Evolutionary conservation across 2,888 invertebrate genomes (phyloP).

Genomic region (Osedax fenrisi): DNA sequence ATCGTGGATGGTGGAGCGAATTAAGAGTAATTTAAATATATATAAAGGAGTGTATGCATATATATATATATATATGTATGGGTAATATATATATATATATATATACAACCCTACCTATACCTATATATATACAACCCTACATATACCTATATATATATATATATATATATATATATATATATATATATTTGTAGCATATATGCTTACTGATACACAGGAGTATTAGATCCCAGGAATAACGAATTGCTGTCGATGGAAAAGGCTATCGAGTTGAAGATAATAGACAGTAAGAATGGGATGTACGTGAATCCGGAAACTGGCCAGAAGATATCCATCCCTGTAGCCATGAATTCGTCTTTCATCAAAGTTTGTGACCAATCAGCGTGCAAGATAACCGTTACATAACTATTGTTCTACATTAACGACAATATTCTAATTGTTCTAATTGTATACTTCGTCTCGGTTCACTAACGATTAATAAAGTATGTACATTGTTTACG

Average conservation of each 20-base stretch:
- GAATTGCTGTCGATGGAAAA: slow-evolving; percentile 32
- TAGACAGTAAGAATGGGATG: slow-evolving; percentile 27
- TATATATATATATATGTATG: neutral
- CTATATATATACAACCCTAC: neutral
- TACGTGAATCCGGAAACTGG: slow-evolving; percentile 30
- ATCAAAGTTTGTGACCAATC: slow-evolving; percentile 36
- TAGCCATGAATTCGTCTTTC: slow-evolving; percentile 44
- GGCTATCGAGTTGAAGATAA: slow-evolving; percentile 30
- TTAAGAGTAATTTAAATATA: too few relatives aligned
- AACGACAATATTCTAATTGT: too few relatives aligned
- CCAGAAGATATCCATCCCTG: slow-evolving; percentile 38
- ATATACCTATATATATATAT: neutral
- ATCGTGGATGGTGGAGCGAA: too few relatives aligned
- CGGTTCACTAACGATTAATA: too few relatives aligned
- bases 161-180: neutral
- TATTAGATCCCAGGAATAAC: slow-evolving; percentile 29
- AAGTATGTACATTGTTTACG: too few relatives aligned
- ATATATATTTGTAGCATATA: neutral
- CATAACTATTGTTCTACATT: too few relatives aligned
- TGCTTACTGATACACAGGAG: slow-evolving; percentile 18
- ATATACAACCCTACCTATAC: neutral
- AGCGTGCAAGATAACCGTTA: too few relatives aligned
- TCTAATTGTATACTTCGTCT: too few relatives aligned
- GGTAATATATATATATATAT: neutral
- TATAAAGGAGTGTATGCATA: too few relatives aligned